Conservation (phyloP, 2,113 vertebrate species). For the Oophaga pumilio region DNA sequence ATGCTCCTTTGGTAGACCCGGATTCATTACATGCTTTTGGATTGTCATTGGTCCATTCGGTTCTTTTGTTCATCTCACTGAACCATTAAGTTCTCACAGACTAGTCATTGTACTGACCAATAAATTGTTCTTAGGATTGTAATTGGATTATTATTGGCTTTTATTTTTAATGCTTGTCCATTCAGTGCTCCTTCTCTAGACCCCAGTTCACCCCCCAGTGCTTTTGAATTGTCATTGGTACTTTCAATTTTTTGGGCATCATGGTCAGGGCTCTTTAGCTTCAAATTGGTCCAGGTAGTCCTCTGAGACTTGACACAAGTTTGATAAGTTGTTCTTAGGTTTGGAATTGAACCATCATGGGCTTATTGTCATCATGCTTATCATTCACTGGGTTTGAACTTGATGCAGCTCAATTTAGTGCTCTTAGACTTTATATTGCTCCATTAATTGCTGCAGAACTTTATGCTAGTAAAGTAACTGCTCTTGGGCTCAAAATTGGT, state of each 20-base stretch:
- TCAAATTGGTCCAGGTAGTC: background rate
- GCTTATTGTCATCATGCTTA: too few relatives aligned
- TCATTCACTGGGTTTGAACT: too few relatives aligned
- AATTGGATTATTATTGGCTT: background rate
- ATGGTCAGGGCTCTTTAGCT: background rate
- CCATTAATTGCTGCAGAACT: background rate
- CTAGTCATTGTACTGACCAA: background rate
- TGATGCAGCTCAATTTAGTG: too few relatives aligned
- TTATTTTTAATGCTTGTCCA: background rate
- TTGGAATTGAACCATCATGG: background rate
- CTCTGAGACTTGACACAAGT: background rate
- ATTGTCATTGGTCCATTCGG: background rate
- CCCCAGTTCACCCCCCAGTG: background rate
- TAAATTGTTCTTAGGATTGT: too few relatives aligned
- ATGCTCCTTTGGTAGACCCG: background rate
- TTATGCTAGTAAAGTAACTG: background rate
- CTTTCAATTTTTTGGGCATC: background rate
- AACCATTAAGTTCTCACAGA: background rate
- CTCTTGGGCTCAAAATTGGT: background rate
- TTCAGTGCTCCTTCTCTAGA: background rate
- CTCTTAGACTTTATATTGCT: background rate
- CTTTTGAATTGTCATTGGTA: background rate
- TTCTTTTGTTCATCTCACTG: background rate
- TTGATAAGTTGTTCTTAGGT: background rate
- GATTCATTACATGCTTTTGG: background rate